Percentiles rank a stretch among this genome's conserved stretches.
Conservation (phyloP, 2,113 vertebrate species). For the Murina feae region DNA sequence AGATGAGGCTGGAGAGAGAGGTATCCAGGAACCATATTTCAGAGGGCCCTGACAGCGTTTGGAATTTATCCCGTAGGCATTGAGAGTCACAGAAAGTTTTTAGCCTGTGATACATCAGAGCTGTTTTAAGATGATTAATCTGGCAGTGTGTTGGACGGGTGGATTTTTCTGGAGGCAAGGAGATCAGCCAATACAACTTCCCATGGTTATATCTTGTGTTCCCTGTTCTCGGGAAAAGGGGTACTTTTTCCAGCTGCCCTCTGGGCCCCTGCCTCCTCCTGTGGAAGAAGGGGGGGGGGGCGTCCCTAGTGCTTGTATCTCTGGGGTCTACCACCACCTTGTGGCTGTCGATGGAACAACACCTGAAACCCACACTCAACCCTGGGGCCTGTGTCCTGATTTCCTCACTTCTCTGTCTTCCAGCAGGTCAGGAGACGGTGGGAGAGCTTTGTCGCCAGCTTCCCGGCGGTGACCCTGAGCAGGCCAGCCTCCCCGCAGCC, state of each 20-base stretch:
- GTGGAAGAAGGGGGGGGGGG: neutral
- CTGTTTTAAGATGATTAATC: neutral
- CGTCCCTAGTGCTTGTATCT: neutral
- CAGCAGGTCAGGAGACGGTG: conserved; percentile 62
- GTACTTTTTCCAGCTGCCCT: neutral
- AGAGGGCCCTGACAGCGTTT: neutral
- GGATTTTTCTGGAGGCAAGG: neutral
- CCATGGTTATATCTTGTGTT: neutral
- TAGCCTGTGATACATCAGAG: neutral
- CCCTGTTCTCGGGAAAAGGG: neutral
- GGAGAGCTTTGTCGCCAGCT: conserved; percentile 55
- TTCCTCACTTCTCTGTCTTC: neutral
- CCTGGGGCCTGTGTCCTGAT: neutral
- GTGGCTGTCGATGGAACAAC: conserved; percentile 42
- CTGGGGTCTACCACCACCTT: conserved; percentile 50
- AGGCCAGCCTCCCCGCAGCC: neutral
- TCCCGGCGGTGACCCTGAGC: conserved; percentile 52
- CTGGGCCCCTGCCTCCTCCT: neutral
- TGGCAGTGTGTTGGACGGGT: neutral
- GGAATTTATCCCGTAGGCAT: neutral
- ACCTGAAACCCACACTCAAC: neutral
- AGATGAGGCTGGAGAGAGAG: neutral
- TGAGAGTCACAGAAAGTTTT: neutral
- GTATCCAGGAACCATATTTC: neutral
- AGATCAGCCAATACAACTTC: neutral